These are phyloP conservation scores for Dasypolia templi DNA, from an alignment of 2,888 invertebrate species.

Conservation along the genomic window DNA sequence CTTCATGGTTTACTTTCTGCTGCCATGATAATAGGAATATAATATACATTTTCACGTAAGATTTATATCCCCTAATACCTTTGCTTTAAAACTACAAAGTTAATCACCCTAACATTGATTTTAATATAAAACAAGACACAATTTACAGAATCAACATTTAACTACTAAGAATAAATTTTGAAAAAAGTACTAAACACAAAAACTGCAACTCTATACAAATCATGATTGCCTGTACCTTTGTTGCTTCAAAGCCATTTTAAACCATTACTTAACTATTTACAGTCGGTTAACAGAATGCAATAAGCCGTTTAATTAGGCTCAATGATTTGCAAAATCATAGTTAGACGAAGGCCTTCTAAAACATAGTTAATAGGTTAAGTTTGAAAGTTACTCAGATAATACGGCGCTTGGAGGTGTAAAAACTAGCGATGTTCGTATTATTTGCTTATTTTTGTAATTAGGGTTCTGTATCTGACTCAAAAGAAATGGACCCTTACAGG, in stretches of 20 bases:
- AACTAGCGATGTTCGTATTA: slow-evolving; percentile 10
- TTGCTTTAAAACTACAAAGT: no score
- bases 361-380: slow-evolving; percentile 81
- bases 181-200: not conserved
- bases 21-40: no score
- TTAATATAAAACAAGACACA: not conserved
- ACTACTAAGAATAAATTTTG: no score
- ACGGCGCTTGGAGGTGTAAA: slow-evolving; percentile 51
- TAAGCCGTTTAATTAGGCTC: slow-evolving; percentile 77
- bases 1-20: not conserved
- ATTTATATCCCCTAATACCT: not conserved
- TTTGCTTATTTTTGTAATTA: no score
- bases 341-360: slow-evolving; percentile 68
- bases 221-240: slow-evolving; percentile 42
- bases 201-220: slow-evolving; percentile 1
- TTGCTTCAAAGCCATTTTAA: slow-evolving; percentile 37
- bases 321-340: slow-evolving; percentile 79
- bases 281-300: slow-evolving; percentile 63
- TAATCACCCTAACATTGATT: not conserved
- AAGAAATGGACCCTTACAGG: no score
- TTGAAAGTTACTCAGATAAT: slow-evolving; percentile 75
- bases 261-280: slow-evolving; percentile 63
- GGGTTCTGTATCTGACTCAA: no score
- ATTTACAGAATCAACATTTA: not conserved
- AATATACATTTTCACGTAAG: no score